Base-by-base conservation (phyloP, 2,797 vertebrate species). In the Champsocephalus gunnari region DNA sequence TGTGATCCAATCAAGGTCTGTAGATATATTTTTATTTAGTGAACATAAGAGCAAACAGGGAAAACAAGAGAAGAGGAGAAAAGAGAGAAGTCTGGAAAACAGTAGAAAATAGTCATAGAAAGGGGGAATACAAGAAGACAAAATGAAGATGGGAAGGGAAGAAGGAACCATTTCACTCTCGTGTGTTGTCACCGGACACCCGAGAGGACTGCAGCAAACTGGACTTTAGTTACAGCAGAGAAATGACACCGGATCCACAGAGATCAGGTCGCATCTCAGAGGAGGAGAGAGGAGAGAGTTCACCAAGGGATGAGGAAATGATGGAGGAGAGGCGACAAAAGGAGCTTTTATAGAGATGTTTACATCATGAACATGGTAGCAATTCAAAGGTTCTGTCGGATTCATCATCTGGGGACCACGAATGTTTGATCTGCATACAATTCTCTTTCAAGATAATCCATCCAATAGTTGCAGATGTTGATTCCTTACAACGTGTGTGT, bases 151-250 rank as follows among this genome's bases (percentile, higher is more conserved):
- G 16, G 12, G 34, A 58, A 13, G 12, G 44, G 72, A 55, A 12
- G 43, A 9, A 38, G 8, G 34, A 9, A 1, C 6, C 6, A 38
- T 9, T 7, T 38, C 34, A 9, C 71, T 32, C 63, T 57, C 34
- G 47, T 1, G 32, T 68, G 44, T 73, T 73, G 83, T 81, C 75
- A 86, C 48, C 71, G 55, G 77, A 86, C 67, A 76, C 81, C 66
- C 19, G 50, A 32, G 57, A 59, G 50, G 80, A 73, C 73, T 68
- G 75, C 74, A 77, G 76, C 67, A 66, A 74, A 68, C 75, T 79
- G 81, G 81, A 87, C 78, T 89, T 90, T 89, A 89, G 85, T 88
- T 86, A 90, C 85, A 85, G 83, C 85, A 79, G 69, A 71, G 75
- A 71, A 77, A 82, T 69, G 85, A 90, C 76, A 90, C 89, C 10